A percentile compares a stretch with the other conserved stretches of the same genome.
phyloP scores from a whole-genome alignment of 2,797 vertebrate species.

The Myotis daubentonii region DNA sequence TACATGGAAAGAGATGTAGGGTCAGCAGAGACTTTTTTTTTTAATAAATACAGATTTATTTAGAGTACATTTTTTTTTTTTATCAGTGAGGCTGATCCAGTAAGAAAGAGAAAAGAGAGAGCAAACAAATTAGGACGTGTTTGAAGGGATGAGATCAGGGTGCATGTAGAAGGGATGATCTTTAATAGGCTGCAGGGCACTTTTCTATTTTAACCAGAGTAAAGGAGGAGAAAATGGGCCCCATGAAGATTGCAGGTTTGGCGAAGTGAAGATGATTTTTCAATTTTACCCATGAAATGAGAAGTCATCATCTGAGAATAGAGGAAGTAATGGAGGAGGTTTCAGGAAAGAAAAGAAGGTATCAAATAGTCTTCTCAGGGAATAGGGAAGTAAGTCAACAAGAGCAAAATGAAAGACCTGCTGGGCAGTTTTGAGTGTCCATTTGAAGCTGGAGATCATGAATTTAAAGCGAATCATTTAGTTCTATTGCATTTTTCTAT shows the following conservation, averaged over 20 bases:
- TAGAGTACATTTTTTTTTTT: neutral
- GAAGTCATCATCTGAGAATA: constrained; percentile 64
- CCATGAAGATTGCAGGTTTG: constrained; percentile 74
- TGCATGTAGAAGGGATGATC: neutral
- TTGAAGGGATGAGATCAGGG: neutral
- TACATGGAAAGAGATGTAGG: neutral
- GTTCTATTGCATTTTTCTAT: neutral
- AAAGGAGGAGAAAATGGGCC: constrained; percentile 52
- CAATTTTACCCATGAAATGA: constrained; percentile 73
- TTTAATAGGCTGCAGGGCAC: neutral
- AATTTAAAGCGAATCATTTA: constrained; percentile 59
- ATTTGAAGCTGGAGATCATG: constrained; percentile 34
- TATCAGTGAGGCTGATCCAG: neutral
- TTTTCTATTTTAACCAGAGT: constrained; percentile 54
- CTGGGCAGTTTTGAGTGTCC: constrained; percentile 46
- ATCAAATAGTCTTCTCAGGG: constrained; percentile 52
- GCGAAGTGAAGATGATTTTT: constrained; percentile 76
- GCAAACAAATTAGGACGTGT: neutral
- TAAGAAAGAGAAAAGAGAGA: neutral
- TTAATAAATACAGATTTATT: neutral
- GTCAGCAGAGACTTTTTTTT: constrained; percentile 1
- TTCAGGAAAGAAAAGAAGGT: constrained; percentile 45
- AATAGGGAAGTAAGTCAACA: constrained; percentile 44
- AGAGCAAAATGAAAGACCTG: constrained; percentile 51
- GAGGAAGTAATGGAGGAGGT: constrained; percentile 28